Evolutionary conservation across 2,797 vertebrate species (phyloP), one percentile per base, ranked within the genome.

Genomic region (Manis pentadactyla): DNA sequence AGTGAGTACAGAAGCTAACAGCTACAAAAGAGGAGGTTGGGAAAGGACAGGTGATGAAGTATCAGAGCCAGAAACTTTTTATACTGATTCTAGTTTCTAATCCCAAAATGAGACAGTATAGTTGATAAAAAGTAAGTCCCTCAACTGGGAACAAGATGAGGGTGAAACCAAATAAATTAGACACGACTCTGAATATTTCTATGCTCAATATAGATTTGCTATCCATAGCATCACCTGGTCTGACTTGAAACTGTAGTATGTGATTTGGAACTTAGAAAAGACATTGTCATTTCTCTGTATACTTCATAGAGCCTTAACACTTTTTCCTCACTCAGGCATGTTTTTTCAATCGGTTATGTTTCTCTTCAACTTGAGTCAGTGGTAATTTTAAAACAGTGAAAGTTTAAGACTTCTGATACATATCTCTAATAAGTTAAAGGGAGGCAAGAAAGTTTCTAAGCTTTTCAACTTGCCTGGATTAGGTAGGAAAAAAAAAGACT

Each of bases 231-330:
- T 64, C 42, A 51, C 53, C 75, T 87, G 46, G 49, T 78, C 18
- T 27, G 49, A 83, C 49, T 23, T 92, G 21, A 61, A 78, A 75
- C 34, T 89, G 39, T 87, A n/a, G 64, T 27, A 63, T 21, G 8
- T 73, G 34, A 96, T 13, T 15, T 92, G 78, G 78, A 9, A 59
- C 74, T 92, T 42, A 78, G 15, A 90, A 89, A 93, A 83, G 75
- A 37, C 19, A 84, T 7, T 3, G 19, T 46, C 46, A 68, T 49
- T 91, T 91, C 42, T 82, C 69, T n/a, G 8, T 29, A 59, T 49
- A 17, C 4, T 29, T 7, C 25, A 79, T 0, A 77, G 71, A 63
- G 4, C 4, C 34, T 92, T 82, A 83, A 71, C 31, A 29, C 39
- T 81, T 55, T 39, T 34, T 37, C 19, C 46, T 93, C 71, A 75